These are phyloP conservation scores for Ailuropoda melanoleuca DNA, from an alignment of 2,113 vertebrate genomes.

Conservation along the genomic window DNA sequence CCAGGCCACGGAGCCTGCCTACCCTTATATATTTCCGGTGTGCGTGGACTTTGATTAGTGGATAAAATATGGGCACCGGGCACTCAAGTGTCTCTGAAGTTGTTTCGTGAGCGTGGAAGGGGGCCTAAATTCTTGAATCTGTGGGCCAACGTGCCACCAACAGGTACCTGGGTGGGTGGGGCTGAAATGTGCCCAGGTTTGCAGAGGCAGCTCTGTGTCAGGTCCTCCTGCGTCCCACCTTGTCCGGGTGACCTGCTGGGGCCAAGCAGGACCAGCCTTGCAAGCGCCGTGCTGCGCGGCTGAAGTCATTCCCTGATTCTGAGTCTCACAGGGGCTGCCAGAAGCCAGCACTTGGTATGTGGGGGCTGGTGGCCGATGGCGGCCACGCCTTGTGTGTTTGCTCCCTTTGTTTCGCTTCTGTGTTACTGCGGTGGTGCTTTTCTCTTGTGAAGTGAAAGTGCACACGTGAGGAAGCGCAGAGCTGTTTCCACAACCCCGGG, in stretches of 20 bases:
- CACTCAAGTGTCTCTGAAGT: no score
- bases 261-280: fast-evolving
- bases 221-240: not conserved
- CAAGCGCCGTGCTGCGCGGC: fast-evolving
- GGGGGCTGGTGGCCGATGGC: fast-evolving
- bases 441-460: not conserved
- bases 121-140: fast-evolving
- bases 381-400: fast-evolving
- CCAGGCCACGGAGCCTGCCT: not conserved
- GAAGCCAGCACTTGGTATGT: fast-evolving
- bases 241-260: not conserved
- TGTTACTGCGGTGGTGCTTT: fast-evolving
- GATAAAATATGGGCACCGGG: fast-evolving
- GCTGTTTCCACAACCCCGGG: not conserved
- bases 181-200: no score
- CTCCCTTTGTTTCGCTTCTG: not conserved
- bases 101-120: fast-evolving
- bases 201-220: not conserved
- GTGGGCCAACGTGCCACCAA: fast-evolving
- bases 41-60: fast-evolving
- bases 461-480: fast-evolving
- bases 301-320: fast-evolving
- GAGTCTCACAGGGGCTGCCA: fast-evolving
- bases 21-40: not conserved
- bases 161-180: fast-evolving